Base-by-base conservation (phyloP, 2,888 invertebrate genomes). In the Xanthorhoe spadicearia region DNA sequence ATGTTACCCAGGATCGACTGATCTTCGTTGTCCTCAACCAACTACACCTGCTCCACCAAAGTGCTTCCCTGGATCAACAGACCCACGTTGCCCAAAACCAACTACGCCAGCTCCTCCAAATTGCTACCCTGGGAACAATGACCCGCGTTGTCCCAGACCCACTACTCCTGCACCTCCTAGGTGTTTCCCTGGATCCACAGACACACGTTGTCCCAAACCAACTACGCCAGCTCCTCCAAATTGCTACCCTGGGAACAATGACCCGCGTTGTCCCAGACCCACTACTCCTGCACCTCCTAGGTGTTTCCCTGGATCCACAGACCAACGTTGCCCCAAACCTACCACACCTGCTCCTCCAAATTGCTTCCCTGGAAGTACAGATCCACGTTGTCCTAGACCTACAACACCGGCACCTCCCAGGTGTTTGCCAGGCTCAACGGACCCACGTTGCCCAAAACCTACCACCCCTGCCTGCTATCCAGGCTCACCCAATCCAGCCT, bases 31-130 rank as follows among this genome's bases (percentile, higher is more conserved):
- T 57, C 79, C 82, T 0, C 66, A 65, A 32, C 79, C 83, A 8
- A 76, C 83, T 68, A 72, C 82, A 61, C 68, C 76, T 70, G 51
- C 62, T 18, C 46, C 75, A 18, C 80, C 72, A 1, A 66, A 66
- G 0, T 83, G 84, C 51, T 83, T 71, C 67, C 89, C 89, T 8
- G 89, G 89, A 28, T 82, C 79, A 7, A 75, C 68, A 0, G 86
- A 86, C 58, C 76, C 84, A 13, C 66, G 85, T 35, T 83, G 80
- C 53, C 77, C 83, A 0, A 68, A 70, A 43, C 80, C 83, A 0
- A 81, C 83, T 0, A 80, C 80, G 0, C 70, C 78, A 0, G 72
- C 64, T 0, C 78, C 77, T 64, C 77, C 87, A 63, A 67, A 70
- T 48, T 75, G 76, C 54, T 78, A 64, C 64, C 75, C 77, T 18